Evolutionary conservation across 64 coral and sea anemone species (phyloP).

Genomic region (Porites australiensis): DNA sequence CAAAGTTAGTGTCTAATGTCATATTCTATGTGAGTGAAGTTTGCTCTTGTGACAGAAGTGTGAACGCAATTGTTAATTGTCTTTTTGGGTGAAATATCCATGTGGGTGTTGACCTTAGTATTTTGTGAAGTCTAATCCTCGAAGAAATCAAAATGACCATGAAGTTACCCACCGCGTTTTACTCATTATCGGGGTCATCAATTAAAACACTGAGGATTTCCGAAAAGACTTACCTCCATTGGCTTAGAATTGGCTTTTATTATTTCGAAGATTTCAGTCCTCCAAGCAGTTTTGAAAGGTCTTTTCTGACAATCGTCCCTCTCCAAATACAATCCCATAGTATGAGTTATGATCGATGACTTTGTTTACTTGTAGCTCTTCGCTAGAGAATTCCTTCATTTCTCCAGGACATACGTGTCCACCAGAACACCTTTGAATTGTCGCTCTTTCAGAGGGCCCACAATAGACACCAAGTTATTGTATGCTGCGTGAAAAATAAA

Average conservation of each 20-base stretch:
- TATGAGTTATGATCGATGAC: constrained; percentile 82
- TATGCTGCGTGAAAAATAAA: background rate
- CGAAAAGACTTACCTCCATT: constrained; percentile 60
- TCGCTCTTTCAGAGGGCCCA: constrained; percentile 65
- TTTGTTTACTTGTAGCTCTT: constrained; percentile 79
- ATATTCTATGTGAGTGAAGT: background rate
- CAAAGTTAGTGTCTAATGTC: too few species aligned
- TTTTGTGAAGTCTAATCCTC: too few species aligned
- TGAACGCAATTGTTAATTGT: too few species aligned
- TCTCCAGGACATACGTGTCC: constrained; percentile 90
- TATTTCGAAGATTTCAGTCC: constrained; percentile 70
- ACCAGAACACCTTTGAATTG: constrained; percentile 78
- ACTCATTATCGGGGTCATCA: too few species aligned
- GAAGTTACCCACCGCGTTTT: too few species aligned
- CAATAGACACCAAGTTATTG: background rate
- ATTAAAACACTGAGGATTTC: too few species aligned
- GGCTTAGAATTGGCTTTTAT: constrained; percentile 70
- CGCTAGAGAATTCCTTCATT: constrained; percentile 35
- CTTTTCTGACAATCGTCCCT: constrained; percentile 43
- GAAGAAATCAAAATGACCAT: too few species aligned
- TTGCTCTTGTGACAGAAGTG: too few species aligned
- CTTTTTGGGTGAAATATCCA: too few species aligned
- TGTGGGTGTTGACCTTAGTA: too few species aligned
- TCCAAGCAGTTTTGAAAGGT: constrained; percentile 82
- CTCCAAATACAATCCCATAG: constrained; percentile 90